Evolutionary conservation across 2,797 vertebrate genomes (phyloP).

Genomic region (Myotis pilosus): DNA sequence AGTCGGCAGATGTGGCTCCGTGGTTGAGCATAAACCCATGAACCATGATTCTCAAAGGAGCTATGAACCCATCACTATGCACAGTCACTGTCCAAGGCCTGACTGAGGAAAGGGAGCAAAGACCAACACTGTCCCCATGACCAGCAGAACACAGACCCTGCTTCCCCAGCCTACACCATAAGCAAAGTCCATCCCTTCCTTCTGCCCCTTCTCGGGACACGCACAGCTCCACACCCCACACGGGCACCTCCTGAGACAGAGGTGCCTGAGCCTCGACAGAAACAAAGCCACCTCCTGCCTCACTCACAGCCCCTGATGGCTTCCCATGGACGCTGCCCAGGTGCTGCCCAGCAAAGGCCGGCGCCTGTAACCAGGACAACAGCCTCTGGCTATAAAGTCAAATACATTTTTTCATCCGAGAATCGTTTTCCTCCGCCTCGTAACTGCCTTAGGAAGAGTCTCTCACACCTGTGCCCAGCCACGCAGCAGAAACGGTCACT

Average conservation of each 20-base stretch:
- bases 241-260: not conserved
- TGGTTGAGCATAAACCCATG: too few species aligned
- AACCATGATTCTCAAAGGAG: not conserved
- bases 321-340: not conserved
- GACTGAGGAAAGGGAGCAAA: not conserved
- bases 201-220: not conserved
- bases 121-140: not conserved
- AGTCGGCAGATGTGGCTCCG: too few species aligned
- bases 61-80: not conserved
- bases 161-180: not conserved
- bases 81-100: not conserved
- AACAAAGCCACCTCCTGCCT: not conserved
- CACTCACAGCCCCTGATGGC: not conserved
- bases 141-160: not conserved
- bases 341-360: not conserved
- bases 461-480: not conserved
- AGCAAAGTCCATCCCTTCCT: not conserved
- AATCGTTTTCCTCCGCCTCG: not conserved
- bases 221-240: not conserved
- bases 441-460: not conserved
- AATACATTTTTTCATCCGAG: not conserved
- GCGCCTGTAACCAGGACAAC: not conserved
- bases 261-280: not conserved
- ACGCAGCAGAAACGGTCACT: constrained; percentile 62
- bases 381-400: not conserved